Percentiles rank a stretch among this genome's conserved stretches.
phyloP scores from a whole-genome alignment of 2,888 invertebrate species.

The Tachina fera region DNA sequence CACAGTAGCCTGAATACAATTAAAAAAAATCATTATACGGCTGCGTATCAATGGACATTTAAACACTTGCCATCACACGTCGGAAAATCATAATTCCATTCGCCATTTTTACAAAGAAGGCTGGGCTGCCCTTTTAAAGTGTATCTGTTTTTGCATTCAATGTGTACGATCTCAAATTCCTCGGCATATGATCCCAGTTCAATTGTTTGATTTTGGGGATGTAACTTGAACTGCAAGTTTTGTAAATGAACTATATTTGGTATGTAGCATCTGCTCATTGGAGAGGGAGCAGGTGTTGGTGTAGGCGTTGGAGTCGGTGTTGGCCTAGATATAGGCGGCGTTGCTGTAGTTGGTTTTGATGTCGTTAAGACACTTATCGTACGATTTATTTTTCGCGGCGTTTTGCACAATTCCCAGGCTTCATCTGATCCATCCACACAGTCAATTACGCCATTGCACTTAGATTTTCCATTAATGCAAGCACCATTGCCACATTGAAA shows the following conservation, averaged over 20 bases:
- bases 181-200: constrained; percentile 7
- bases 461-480: constrained; percentile 65
- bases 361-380: background rate
- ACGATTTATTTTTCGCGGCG: constrained; percentile 10
- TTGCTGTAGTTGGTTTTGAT: constrained; percentile 1
- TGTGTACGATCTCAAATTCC: constrained; percentile 30
- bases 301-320: background rate
- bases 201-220: constrained; percentile 49
- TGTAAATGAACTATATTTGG: constrained; percentile 15
- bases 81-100: constrained; percentile 71
- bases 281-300: background rate
- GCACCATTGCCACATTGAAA: constrained; percentile 78
- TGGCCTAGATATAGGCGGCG: background rate
- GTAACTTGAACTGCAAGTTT: constrained; percentile 26
- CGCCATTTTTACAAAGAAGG: constrained; percentile 64
- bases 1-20: constrained; percentile 51
- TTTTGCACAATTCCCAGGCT: constrained; percentile 66
- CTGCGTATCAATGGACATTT: background rate
- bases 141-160: constrained; percentile 33
- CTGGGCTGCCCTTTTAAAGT: background rate
- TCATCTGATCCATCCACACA: constrained; percentile 77
- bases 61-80: constrained; percentile 29
- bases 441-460: constrained; percentile 81
- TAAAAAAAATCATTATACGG: background rate
- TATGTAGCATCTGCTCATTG: constrained; percentile 8